Evolutionary conservation across 2,113 vertebrate genomes (phyloP), one percentile per base, ranked within the genome.

Genomic region (Nipponia nippon): DNA sequence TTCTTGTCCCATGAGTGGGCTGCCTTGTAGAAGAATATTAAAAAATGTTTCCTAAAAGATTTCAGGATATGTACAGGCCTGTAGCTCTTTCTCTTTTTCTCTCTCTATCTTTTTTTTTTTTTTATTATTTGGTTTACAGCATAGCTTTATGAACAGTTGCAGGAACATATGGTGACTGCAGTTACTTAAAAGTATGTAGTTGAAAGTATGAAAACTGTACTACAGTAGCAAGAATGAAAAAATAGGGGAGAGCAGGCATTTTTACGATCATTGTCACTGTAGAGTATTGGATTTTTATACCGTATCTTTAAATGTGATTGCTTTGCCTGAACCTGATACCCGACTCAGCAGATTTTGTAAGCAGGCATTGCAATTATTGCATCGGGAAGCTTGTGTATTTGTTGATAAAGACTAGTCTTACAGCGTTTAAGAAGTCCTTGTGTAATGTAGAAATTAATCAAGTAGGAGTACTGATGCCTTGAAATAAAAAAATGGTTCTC

Each of bases 371-470:
- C 17, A 50, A 1, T 86, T 85, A 38, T 10, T 92, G 38, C 42
- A 42, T 34, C 0, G 2, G 44, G 19, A 78, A 66, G 10, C 81
- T 67, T 56, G 6, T 55, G 20, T 69, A 30, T 58, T 82, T 32
- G 15, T 47, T 83, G 47, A 46, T 46, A 14, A 63, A 67, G 36
- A 46, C 1, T 7, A 55, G 23, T 42, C 16, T 70, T 62, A 32
- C 0, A 0, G 14, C 2, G 0, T 46, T 85, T 27, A 49, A 83
- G 30, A 62, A 87, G 46, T 42, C 42, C 47, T 40, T 49, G n/a
- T n/a, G 20, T 81, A 34, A 55, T 67, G 32, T 50, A 63, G 55
- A 79, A 89, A 71, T 81, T 4, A 47, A 29, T 76, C 11, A 47
- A 52, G 30, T 55, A 34, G 42, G 18, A 59, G 9, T 81, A 78